Percentiles rank a stretch among this genome's conserved stretches.
These are phyloP conservation scores for Nasonia giraulti DNA, from an alignment of 1,140 invertebrate species.

Conservation along the genomic window DNA sequence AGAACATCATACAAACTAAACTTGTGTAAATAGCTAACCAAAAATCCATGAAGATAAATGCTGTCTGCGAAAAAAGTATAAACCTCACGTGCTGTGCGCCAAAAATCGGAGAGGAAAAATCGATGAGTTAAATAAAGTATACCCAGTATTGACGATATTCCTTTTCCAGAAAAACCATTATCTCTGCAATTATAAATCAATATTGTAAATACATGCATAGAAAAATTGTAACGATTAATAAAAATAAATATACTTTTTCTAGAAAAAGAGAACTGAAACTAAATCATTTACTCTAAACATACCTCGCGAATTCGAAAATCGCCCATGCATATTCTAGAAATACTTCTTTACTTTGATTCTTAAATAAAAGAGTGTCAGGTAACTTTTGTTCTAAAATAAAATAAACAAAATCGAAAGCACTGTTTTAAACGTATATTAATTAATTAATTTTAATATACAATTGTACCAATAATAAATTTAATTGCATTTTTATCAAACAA, in stretches of 20 bases:
- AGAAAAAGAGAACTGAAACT: conserved; percentile 32
- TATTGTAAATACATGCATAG: conserved; percentile 41
- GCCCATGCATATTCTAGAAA: conserved; percentile 60
- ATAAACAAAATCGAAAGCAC: conserved; percentile 24
- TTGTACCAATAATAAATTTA: conserved; percentile 58
- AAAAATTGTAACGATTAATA: conserved; percentile 25
- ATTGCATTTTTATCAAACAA: conserved; percentile 54
- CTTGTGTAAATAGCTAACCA: conserved; percentile 58
- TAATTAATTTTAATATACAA: conserved; percentile 49
- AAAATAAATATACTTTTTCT: conserved; percentile 36
- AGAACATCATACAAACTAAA: conserved; percentile 39
- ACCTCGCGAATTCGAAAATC: conserved; percentile 63
- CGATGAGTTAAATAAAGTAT: conserved; percentile 61
- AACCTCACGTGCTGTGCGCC: conserved; percentile 57
- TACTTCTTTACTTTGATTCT: conserved; percentile 53
- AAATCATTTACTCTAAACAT: conserved; percentile 26
- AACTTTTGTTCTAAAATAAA: conserved; percentile 59
- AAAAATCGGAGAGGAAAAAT: conserved; percentile 59
- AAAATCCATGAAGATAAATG: conserved; percentile 57
- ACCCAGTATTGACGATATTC: conserved; percentile 60
- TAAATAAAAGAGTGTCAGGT: conserved; percentile 39
- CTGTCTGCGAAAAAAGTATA: conserved; percentile 60
- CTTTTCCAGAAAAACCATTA: conserved; percentile 61
- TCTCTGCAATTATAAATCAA: conserved; percentile 56
- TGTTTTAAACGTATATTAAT: conserved; percentile 46